These are phyloP conservation scores for Zosterops lateralis DNA, from an alignment of 2,113 vertebrate species.

Conservation along the genomic window DNA sequence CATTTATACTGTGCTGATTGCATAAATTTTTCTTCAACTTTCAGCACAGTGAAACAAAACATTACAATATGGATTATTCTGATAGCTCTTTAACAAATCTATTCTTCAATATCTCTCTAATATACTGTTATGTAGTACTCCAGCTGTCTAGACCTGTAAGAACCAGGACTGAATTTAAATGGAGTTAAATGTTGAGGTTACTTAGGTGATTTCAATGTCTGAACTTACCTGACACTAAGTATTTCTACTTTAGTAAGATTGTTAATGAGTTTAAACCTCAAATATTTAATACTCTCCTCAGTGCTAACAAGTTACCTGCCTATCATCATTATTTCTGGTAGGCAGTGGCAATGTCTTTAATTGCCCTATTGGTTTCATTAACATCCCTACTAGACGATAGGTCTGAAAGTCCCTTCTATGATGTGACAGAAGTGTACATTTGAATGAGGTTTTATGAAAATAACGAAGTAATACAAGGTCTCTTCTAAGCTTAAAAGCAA, in stretches of 20 bases:
- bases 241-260: background rate
- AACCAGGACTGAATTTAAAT: background rate
- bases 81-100: background rate
- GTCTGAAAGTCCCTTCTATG: background rate
- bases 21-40: background rate
- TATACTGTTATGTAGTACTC: background rate
- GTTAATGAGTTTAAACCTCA: background rate
- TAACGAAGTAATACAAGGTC: background rate
- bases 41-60: background rate
- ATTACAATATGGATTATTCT: background rate
- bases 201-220: background rate
- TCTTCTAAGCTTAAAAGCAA: background rate
- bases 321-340: background rate
- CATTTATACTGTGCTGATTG: constrained; percentile 4
- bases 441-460: background rate
- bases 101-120: background rate
- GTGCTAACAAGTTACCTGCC: background rate
- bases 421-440: background rate
- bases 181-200: background rate
- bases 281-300: background rate
- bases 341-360: background rate
- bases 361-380: background rate
- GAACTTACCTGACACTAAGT: background rate
- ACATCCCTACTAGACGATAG: background rate
- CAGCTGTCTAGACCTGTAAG: background rate